These are phyloP conservation scores for Xiphophorus couchianus DNA, from an alignment of 2,113 vertebrate species.

Conservation along the genomic window DNA sequence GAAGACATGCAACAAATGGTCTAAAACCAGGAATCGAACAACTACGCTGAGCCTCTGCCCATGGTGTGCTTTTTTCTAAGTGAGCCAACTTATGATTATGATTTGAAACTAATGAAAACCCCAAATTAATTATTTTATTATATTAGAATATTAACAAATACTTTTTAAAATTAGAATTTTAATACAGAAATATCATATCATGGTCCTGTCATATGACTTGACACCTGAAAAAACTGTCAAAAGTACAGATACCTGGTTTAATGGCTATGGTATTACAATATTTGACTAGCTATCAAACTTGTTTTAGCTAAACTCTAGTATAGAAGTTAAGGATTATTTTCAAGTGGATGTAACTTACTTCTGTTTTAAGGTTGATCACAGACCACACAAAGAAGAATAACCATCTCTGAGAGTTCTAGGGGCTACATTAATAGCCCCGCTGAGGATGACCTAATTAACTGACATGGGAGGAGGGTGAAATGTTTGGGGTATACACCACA, in stretches of 20 bases:
- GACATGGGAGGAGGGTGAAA: constrained; percentile 32
- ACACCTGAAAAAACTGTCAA: background rate
- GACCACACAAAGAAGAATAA: background rate
- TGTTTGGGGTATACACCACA: constrained; percentile 26
- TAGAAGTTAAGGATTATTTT: background rate
- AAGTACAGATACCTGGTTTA: background rate
- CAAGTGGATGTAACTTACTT: background rate
- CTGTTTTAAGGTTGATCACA: background rate
- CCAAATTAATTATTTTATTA: too few species aligned
- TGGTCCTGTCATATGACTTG: too few species aligned
- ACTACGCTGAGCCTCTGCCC: too few species aligned
- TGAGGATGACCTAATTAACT: constrained; percentile 68
- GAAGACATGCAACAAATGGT: too few species aligned
- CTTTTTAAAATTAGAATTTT: background rate
- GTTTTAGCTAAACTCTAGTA: background rate
- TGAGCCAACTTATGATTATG: too few species aligned
- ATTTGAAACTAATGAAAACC: too few species aligned
- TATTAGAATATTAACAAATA: background rate
- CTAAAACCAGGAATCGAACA: too few species aligned
- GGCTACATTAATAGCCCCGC: constrained; percentile 46
- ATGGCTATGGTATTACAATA: background rate
- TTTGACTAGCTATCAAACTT: background rate
- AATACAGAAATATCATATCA: background rate
- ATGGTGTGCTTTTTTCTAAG: too few species aligned
- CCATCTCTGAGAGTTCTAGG: constrained; percentile 21